Evolutionary conservation across 2,797 vertebrate genomes (phyloP), one percentile per base, ranked within the genome.

Genomic region (Chelon labrosus): DNA sequence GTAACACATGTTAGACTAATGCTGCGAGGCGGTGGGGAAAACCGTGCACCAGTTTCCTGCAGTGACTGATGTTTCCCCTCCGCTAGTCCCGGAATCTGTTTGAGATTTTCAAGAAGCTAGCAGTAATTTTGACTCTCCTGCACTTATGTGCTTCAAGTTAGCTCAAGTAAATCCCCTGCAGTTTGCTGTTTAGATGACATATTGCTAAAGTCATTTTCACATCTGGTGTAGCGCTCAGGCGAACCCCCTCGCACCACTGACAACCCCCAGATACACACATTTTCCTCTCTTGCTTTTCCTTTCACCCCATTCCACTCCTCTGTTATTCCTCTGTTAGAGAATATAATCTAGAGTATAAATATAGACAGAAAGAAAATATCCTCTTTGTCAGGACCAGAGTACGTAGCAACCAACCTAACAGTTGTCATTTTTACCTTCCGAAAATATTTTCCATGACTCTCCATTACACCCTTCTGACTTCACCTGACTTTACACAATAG

Each of bases 171-270:
- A 90, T 86, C 87, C 77, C 80, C 82, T 14, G 64, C 80, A 86
- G 85, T 86, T 85, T 84, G 75, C 80, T 82, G 83, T 91, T 89
- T 89, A 88, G 92, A 93, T 93, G 90, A 93, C 90, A 93, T 92
- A 93, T 90, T 91, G 88, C 92, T 91, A 91, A 91, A 91, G 90
- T 81, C 84, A 92, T 93, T 90, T 88, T 88, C 86, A 94, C 92
- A 95, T 95, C 93, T 94, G 93, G 88, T 91, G 83, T 71, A 90
- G 84, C 41, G 50, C 89, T 94, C 89, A 90, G 67, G 67, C 55
- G 4, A 75, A 72, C 70, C 77, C 84, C 84, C 57, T 62, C 35
- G 16, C 73, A 71, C 75, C 47, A 16, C 65, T 35, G 38, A 81
- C 78, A 77, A 78, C 61, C 73, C 80, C 73, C 47, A 73, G 16